Evolutionary conservation across 2,113 vertebrate genomes (phyloP), one percentile per base, ranked within the genome.

Genomic region (Lepisosteus oculatus): DNA sequence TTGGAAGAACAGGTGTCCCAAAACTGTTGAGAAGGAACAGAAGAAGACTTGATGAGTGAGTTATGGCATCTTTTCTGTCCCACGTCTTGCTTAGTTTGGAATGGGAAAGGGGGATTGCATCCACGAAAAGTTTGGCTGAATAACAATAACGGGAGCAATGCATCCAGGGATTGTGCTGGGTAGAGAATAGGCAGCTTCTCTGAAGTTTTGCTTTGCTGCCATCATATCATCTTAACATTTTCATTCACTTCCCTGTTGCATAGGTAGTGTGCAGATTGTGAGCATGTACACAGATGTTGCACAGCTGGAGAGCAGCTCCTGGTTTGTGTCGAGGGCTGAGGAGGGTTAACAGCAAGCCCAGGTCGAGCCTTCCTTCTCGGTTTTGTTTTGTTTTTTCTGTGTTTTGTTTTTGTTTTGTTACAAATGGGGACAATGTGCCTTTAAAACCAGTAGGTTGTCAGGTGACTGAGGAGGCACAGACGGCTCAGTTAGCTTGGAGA

Each of bases 391-490:
- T 68, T 68, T 45, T n/a, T 44, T 29, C 29, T 72, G 43, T 61
- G 69, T 55, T 59, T 56, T 73, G 55, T 69, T 73, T 14, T 63
- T 74, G 67, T 75, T 79, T 78, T 72, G 13, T 67, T 78, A 74
- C 70, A 41, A 65, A 76, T 79, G 71, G 76, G 69, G 84, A 86
- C 79, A 80, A 81, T 90, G 88, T 88, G 83, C 84, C 90, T 92
- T 92, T 92, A 92, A 92, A 92, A 89, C 64, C 85, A 85, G 83
- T 77, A 78, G 83, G 80, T 74, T 84, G 88, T 92, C 90, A 90
- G 89, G 89, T 92, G 89, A 90, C 87, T 82, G 59, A 78, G 80
- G 80, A 82, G 77, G 77, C 86, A 81, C 85, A 76, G 86, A 83
- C 82, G 75, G 83, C 83, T 84, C 80, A 80, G 81, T 83, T 84